These are phyloP conservation scores for Leiothrix lutea DNA, from an alignment of 2,113 vertebrate species.

Conservation along the genomic window DNA sequence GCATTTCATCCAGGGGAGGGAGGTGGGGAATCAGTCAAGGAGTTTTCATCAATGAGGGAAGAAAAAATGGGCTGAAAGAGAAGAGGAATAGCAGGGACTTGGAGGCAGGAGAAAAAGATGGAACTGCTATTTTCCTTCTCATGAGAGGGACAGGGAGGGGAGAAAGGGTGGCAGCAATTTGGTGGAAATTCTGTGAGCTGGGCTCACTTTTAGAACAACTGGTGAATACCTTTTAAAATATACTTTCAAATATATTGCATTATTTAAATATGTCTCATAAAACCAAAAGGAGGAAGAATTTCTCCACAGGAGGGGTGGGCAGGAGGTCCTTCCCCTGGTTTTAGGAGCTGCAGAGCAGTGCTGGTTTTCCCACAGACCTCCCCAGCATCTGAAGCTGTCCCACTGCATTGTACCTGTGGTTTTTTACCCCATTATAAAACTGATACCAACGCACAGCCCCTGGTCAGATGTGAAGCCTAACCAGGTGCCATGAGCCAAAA, in stretches of 20 bases:
- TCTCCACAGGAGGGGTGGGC: not conserved
- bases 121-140: not conserved
- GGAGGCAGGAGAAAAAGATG: not conserved
- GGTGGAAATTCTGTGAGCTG: not conserved
- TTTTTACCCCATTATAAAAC: not conserved
- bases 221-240: not conserved
- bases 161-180: not conserved
- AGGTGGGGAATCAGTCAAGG: not conserved
- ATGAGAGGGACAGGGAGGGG: not conserved
- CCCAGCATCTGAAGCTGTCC: not conserved
- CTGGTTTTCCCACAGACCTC: not conserved
- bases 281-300: not conserved
- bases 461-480: not conserved
- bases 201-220: not conserved
- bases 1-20: not conserved
- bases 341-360: not conserved
- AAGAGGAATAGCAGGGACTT: not conserved
- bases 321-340: not conserved
- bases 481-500: not conserved
- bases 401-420: too few species aligned
- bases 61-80: not conserved
- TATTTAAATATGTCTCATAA: not conserved
- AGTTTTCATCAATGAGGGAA: constrained; percentile 8
- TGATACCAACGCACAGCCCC: not conserved
- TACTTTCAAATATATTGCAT: not conserved